phyloP scores from a whole-genome alignment of 1,140 invertebrate genomes.

The Coenobita brevimanus region DNA sequence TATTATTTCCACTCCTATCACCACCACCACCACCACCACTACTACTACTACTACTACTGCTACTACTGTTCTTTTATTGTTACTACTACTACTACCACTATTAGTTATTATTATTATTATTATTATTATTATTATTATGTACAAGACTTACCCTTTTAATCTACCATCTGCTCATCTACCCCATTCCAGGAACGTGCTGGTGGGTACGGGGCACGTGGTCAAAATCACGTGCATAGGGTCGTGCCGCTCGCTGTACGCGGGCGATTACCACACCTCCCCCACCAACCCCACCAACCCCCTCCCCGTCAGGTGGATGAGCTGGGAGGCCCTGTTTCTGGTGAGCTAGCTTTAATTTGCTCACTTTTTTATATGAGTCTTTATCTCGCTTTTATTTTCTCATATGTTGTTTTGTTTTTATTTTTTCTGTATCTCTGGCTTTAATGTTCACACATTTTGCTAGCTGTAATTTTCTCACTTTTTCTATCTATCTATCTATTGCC shows the following conservation, averaged over 20 bases:
- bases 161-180: no score
- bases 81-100: no score
- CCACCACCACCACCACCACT: no score
- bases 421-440: neutral
- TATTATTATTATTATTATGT: no score
- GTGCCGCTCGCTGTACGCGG: conserved; percentile 87
- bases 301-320: conserved; percentile 91
- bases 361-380: neutral
- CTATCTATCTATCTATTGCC: no score
- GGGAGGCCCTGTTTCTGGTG: conserved; percentile 86
- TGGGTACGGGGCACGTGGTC: conserved; percentile 73
- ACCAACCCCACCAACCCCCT: conserved; percentile 80
- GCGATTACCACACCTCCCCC: conserved; percentile 88
- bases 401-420: neutral
- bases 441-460: neutral
- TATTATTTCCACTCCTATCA: no score
- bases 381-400: neutral
- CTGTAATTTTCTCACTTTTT: neutral
- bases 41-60: no score
- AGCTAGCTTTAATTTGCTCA: conserved; percentile 70
- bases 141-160: no score
- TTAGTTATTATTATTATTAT: no score
- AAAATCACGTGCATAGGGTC: conserved; percentile 94
- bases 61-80: no score
- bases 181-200: no score